These are phyloP conservation scores for Semaprochilodus insignis DNA, from an alignment of 2,797 vertebrate genomes.

Conservation along the genomic window DNA sequence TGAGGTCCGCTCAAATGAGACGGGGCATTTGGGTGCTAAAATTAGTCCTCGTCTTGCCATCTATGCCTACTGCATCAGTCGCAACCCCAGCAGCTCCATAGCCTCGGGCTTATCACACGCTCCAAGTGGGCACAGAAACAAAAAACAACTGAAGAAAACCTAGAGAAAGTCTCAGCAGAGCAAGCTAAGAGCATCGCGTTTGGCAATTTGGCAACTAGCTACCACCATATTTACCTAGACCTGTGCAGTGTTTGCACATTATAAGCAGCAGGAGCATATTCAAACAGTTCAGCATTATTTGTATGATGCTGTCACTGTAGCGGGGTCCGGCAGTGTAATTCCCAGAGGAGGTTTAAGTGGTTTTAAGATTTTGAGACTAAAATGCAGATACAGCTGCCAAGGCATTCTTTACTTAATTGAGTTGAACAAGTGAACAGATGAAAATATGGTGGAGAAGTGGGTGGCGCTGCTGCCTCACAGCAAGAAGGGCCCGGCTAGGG, in stretches of 20 bases:
- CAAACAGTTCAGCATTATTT: neutral
- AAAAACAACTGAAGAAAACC: neutral
- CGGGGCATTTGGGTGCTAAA: constrained; percentile 24
- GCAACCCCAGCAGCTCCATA: neutral
- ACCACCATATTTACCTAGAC: neutral
- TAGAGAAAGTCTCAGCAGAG: neutral
- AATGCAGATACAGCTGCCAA: too few relatives aligned
- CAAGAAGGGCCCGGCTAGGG: too few relatives aligned
- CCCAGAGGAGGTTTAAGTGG: too few relatives aligned
- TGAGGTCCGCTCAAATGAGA: constrained; percentile 43
- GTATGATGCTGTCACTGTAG: neutral
- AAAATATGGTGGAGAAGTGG: too few relatives aligned
- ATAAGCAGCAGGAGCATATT: neutral
- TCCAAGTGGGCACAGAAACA: neutral
- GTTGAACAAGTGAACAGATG: too few relatives aligned
- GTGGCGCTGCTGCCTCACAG: too few relatives aligned
- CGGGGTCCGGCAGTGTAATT: too few relatives aligned
- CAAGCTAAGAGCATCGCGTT: neutral
- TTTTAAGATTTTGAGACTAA: too few relatives aligned
- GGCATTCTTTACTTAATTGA: too few relatives aligned
- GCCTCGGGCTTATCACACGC: constrained; percentile 26
- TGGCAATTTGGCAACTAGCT: neutral
- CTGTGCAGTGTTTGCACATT: neutral
- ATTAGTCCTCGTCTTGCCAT: constrained; percentile 34
- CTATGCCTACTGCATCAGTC: constrained; percentile 16